phyloP scores from a whole-genome alignment of 2,797 vertebrate species.

The Melanogrammus aeglefinus region DNA sequence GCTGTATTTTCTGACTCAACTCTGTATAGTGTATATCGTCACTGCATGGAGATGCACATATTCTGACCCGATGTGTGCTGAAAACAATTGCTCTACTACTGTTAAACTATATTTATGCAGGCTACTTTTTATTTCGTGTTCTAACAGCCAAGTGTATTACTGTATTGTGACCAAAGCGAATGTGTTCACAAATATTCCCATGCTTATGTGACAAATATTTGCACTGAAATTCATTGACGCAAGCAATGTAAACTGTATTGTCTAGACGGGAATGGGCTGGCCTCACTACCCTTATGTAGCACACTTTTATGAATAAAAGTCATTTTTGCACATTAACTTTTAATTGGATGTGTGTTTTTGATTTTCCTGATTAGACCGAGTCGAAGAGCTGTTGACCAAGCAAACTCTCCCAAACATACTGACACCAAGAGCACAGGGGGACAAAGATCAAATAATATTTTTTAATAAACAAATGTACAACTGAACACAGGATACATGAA shows the following conservation, averaged over 20 bases:
- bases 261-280: conserved; percentile 49
- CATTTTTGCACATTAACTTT: conserved; percentile 12
- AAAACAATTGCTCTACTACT: background rate
- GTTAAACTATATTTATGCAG: too few species aligned
- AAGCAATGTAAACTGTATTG: conserved; percentile 25
- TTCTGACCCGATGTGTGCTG: background rate
- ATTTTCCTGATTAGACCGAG: background rate
- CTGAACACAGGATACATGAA: conserved; percentile 44
- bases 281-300: conserved; percentile 40
- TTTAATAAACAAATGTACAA: conserved; percentile 76
- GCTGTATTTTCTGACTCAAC: background rate
- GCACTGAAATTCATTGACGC: conserved; percentile 28
- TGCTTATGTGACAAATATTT: conserved; percentile 22
- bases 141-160: background rate
- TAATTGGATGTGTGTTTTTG: background rate
- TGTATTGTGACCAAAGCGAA: background rate
- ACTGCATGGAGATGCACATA: background rate
- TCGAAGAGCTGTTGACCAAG: background rate
- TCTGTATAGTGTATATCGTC: background rate
- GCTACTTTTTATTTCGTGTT: background rate
- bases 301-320: conserved; percentile 34
- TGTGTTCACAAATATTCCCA: background rate
- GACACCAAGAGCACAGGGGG: background rate
- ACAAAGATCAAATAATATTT: conserved; percentile 49
- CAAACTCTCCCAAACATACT: background rate